phyloP scores from a whole-genome alignment of 2,113 vertebrate species.

The Brachypteracias leptosomus region DNA sequence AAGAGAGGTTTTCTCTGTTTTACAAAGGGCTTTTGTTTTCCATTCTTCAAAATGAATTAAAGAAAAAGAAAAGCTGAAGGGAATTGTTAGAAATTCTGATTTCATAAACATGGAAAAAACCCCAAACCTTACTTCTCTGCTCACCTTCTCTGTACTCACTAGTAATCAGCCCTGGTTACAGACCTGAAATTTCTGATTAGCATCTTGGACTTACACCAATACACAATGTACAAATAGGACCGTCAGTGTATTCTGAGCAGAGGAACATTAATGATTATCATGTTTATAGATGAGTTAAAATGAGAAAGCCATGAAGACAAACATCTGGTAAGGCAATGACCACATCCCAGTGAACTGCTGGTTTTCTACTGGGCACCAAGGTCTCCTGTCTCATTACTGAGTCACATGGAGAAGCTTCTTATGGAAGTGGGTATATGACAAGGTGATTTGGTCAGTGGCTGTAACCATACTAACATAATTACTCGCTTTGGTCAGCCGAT shows the following conservation, averaged over 20 bases:
- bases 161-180: background rate
- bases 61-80: background rate
- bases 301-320: conserved; percentile 53
- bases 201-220: conserved; percentile 9
- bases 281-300: conserved; percentile 63
- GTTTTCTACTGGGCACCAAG: background rate
- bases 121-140: background rate
- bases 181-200: conserved; percentile 16
- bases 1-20: background rate
- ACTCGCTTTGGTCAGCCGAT: background rate
- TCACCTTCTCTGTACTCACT: background rate
- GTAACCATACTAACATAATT: background rate
- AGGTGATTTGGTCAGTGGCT: background rate
- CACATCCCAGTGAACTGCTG: background rate
- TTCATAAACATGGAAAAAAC: background rate
- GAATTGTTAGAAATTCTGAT: background rate
- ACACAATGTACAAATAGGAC: background rate
- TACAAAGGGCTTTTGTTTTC: background rate
- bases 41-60: background rate
- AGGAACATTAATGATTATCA: conserved; percentile 53
- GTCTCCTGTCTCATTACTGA: background rate
- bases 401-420: background rate
- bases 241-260: conserved; percentile 4
- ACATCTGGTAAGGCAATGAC: conserved; percentile 30
- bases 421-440: background rate